Evolutionary conservation across 2,888 invertebrate species (phyloP).

Genomic region (Dorcus hopei): DNA sequence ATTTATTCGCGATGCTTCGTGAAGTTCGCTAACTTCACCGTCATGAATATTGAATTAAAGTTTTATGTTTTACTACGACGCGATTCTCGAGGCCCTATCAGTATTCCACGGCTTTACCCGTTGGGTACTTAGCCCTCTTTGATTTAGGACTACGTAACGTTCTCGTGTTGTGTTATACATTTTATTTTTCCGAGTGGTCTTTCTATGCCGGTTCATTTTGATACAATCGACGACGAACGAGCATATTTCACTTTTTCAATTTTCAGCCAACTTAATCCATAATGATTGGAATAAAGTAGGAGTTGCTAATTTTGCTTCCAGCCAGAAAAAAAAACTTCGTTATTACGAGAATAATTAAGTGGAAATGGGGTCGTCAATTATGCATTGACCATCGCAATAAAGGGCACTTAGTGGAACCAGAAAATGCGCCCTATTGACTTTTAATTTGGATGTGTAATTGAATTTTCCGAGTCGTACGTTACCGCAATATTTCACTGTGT

Average conservation of each 20-base stretch:
- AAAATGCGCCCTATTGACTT: neutral
- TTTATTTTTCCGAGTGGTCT: neutral
- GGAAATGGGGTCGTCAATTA: too few species aligned
- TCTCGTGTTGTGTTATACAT: slow-evolving; percentile 8
- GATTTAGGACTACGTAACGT: slow-evolving; percentile 12
- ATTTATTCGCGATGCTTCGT: slow-evolving; percentile 18
- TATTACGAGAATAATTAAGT: too few species aligned
- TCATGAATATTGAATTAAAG: slow-evolving; percentile 21
- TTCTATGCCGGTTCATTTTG: too few species aligned
- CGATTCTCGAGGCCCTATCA: slow-evolving; percentile 9
- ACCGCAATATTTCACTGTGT: neutral
- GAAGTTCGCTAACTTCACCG: slow-evolving; percentile 17
- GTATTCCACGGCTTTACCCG: slow-evolving; percentile 8
- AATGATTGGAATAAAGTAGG: too few species aligned
- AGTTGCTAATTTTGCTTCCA: too few species aligned
- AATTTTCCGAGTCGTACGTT: neutral
- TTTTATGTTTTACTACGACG: slow-evolving; percentile 10
- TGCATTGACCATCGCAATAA: too few species aligned
- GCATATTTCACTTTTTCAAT: too few species aligned
- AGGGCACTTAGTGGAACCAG: too few species aligned
- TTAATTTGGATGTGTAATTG: neutral
- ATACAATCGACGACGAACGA: too few species aligned
- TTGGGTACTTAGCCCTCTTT: slow-evolving; percentile 7
- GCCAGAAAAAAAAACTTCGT: too few species aligned
- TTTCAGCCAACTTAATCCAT: too few species aligned